These are phyloP conservation scores for Chrysocyon brachyurus DNA, from an alignment of 2,797 vertebrate species.

Conservation along the genomic window DNA sequence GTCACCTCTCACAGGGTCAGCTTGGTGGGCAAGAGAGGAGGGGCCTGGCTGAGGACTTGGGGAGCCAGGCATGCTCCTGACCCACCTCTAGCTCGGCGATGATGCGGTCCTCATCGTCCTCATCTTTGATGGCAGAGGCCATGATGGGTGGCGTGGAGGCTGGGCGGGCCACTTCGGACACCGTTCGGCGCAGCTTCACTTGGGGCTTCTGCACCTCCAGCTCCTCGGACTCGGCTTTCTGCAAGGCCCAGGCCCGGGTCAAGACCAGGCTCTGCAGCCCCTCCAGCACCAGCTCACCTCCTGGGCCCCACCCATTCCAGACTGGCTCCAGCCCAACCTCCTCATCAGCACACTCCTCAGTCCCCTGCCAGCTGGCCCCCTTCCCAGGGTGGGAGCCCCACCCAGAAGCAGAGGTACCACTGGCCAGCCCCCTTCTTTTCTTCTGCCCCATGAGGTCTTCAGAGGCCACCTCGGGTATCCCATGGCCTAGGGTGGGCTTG, in stretches of 20 bases:
- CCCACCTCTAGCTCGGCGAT: constrained; percentile 95
- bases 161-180: constrained; percentile 95
- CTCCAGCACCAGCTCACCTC: neutral
- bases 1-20: neutral
- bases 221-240: constrained; percentile 97
- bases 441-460: neutral
- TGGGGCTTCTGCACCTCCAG: constrained; percentile 95
- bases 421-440: neutral
- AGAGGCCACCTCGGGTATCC: neutral
- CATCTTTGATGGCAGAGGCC: constrained; percentile 93
- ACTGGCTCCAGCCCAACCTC: neutral
- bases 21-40: neutral
- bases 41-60: neutral
- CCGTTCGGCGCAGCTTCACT: constrained; percentile 94
- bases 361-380: neutral
- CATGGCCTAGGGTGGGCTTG: fast-evolving
- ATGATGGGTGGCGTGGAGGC: constrained; percentile 96
- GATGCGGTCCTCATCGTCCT: constrained; percentile 93
- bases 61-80: neutral
- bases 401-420: neutral
- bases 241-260: neutral
- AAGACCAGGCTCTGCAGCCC: neutral
- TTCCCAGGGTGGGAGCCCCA: neutral
- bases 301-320: neutral
- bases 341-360: neutral